Evolutionary conservation across 2,113 vertebrate genomes (phyloP).

Genomic region (Perognathus longimembris): DNA sequence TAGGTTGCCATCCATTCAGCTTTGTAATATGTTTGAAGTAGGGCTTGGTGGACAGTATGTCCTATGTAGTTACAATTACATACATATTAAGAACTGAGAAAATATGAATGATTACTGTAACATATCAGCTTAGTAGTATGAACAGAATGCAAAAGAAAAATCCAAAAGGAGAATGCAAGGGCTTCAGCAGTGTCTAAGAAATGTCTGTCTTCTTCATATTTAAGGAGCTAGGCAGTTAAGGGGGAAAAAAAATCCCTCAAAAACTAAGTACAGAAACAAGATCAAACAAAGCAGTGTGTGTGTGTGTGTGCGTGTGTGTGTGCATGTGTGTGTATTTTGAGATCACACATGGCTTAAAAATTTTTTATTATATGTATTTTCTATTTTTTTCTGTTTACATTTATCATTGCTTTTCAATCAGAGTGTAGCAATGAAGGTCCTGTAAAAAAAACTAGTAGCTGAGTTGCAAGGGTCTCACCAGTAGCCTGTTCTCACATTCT

Average conservation of each 20-base stretch:
- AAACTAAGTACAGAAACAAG: not conserved
- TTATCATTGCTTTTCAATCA: no score
- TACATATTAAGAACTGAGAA: slow-evolving; percentile 7
- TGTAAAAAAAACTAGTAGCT: no score
- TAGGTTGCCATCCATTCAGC: not conserved
- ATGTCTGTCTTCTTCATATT: not conserved
- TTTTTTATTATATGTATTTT: no score
- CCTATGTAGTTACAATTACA: not conserved
- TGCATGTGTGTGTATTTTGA: not conserved
- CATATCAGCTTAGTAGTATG: not conserved
- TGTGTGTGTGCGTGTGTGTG: not conserved
- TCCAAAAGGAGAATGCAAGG: not conserved
- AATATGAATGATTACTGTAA: slow-evolving; percentile 4
- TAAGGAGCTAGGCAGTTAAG: not conserved
- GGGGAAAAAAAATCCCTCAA: not conserved
- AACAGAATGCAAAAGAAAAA: no score
- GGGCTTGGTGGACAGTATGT: not conserved
- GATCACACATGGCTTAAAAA: no score
- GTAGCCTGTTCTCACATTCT: no score
- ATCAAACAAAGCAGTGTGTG: not conserved
- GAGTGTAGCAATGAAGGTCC: no score
- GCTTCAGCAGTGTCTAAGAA: not conserved
- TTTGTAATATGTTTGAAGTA: not conserved
- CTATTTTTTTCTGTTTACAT: no score
- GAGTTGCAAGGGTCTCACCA: no score